phyloP scores from a whole-genome alignment of 2,113 vertebrate species.

The Poicephalus meyeri region DNA sequence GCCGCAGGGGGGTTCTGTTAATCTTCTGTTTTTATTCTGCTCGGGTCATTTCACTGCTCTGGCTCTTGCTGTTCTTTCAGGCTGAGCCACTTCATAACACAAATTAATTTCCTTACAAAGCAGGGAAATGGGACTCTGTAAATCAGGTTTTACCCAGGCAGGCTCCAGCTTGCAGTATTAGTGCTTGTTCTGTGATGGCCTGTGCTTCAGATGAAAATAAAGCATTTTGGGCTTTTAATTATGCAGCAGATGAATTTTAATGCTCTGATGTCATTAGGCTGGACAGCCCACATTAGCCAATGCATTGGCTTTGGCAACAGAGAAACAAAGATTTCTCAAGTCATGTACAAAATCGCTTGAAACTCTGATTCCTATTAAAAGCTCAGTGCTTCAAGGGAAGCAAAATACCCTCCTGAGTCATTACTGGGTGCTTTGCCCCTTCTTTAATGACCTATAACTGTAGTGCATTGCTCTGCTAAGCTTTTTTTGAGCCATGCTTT shows the following conservation, averaged over 20 bases:
- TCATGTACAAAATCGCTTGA: not conserved
- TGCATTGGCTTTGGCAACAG: not conserved
- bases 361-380: not conserved
- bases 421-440: not conserved
- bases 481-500: not conserved
- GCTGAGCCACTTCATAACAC: not conserved
- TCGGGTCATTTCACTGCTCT: not conserved
- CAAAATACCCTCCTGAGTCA: not conserved
- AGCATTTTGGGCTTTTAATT: slow-evolving; percentile 16
- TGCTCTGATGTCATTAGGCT: not conserved
- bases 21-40: slow-evolving; percentile 6
- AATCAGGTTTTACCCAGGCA: not conserved
- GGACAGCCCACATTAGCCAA: not conserved
- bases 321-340: not conserved
- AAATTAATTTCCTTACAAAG: slow-evolving; percentile 35
- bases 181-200: not conserved
- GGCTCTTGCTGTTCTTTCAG: not conserved
- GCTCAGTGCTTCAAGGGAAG: not conserved
- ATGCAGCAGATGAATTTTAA: slow-evolving; percentile 12
- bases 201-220: not conserved
- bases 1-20: not conserved
- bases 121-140: not conserved
- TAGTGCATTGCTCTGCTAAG: not conserved
- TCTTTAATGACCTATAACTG: not conserved
- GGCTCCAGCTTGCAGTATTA: not conserved